Evolutionary conservation across 2,888 invertebrate genomes (phyloP).

Genomic region (Camptogramma bilineatum): DNA sequence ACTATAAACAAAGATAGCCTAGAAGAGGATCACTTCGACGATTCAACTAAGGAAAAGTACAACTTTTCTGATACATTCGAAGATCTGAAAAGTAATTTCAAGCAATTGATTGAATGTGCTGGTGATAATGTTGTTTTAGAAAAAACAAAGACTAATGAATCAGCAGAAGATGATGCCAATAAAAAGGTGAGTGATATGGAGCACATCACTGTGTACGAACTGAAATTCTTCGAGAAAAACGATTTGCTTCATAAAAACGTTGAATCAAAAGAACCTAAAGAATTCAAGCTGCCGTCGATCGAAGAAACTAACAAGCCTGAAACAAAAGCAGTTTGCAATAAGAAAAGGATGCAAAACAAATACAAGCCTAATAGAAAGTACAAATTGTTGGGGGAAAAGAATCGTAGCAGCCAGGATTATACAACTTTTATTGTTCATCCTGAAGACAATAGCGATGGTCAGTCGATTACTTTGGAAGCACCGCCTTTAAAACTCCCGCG

Average conservation of each 20-base stretch:
- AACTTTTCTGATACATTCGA: constrained; percentile 68
- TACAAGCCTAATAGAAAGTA: constrained; percentile 64
- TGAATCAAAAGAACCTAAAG: constrained; percentile 14
- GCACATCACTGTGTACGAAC: constrained; percentile 74
- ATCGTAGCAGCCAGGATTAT: constrained; percentile 62
- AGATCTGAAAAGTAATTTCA: constrained; percentile 70
- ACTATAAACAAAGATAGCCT: constrained; percentile 54
- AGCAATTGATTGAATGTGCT: constrained; percentile 63
- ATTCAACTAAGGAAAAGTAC: constrained; percentile 45
- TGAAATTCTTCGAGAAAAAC: constrained; percentile 61
- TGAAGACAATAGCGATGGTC: constrained; percentile 66
- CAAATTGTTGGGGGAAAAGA: constrained; percentile 65
- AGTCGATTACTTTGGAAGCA: constrained; percentile 67
- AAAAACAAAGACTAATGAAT: constrained; percentile 42
- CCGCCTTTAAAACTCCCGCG: constrained; percentile 79
- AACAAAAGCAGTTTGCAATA: constrained; percentile 53
- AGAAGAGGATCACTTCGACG: constrained; percentile 33
- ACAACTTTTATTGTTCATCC: constrained; percentile 69
- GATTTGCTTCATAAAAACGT: constrained; percentile 29
- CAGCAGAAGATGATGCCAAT: constrained; percentile 45
- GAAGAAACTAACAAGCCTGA: constrained; percentile 64
- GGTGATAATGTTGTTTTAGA: constrained; percentile 47
- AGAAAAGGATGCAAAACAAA: constrained; percentile 61
- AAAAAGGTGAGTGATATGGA: constrained; percentile 71
- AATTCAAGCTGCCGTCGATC: constrained; percentile 72